phyloP scores from a whole-genome alignment of 1,140 invertebrate species.

The Orius insidiosus region DNA sequence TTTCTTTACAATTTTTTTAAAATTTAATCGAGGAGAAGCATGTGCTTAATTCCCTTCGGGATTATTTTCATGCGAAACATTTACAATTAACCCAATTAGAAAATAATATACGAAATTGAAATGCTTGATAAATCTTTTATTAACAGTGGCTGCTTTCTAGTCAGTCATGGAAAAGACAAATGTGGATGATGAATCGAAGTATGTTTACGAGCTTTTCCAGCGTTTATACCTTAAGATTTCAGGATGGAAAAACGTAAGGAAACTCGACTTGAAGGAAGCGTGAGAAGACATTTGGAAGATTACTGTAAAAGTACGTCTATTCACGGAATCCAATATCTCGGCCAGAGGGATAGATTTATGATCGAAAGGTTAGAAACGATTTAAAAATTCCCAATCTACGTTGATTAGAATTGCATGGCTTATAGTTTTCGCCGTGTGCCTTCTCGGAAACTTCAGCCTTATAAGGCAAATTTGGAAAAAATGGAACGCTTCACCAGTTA shows the following conservation, averaged over 20 bases:
- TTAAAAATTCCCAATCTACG: background rate
- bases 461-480: background rate
- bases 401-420: slow-evolving; percentile 1
- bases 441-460: background rate
- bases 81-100: too few relatives aligned
- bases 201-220: too few relatives aligned
- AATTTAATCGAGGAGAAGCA: too few relatives aligned
- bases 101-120: too few relatives aligned
- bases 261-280: slow-evolving; percentile 1
- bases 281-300: slow-evolving; percentile 17
- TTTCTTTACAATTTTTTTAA: too few relatives aligned
- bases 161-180: too few relatives aligned
- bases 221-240: too few relatives aligned
- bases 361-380: slow-evolving; percentile 15
- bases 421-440: background rate
- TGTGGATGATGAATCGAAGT: too few relatives aligned
- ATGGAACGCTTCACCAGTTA: slow-evolving; percentile 5
- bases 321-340: slow-evolving; percentile 20
- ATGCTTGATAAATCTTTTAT: too few relatives aligned
- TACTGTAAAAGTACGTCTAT: slow-evolving; percentile 20
- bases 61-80: too few relatives aligned
- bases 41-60: too few relatives aligned
- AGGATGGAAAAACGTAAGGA: background rate
- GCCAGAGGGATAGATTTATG: slow-evolving; percentile 15
- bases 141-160: too few relatives aligned